Evolutionary conservation across 2,113 vertebrate genomes (phyloP).

Genomic region (Lepus timidus): DNA sequence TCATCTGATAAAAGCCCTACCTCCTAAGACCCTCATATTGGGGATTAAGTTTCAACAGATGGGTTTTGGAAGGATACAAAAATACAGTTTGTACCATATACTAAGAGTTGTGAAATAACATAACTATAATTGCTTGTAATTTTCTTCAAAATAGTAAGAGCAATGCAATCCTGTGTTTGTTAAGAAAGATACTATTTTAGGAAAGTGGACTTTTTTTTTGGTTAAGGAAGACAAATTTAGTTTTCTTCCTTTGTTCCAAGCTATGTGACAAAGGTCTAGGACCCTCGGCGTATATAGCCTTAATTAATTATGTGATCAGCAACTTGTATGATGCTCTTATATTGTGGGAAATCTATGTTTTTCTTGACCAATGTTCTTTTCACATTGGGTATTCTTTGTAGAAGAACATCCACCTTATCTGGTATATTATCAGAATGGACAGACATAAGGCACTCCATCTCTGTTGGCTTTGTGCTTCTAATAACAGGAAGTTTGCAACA

Average conservation of each 20-base stretch:
- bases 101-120: not conserved
- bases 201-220: not conserved
- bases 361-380: not conserved
- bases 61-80: not conserved
- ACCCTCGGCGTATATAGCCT: not conserved
- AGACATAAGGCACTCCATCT: not conserved
- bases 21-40: not conserved
- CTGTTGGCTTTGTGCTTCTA: not conserved
- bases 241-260: not conserved
- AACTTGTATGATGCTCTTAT: not conserved
- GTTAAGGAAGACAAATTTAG: not conserved
- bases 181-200: not conserved
- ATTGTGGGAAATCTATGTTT: not conserved
- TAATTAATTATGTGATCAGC: not conserved
- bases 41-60: not conserved
- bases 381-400: not conserved
- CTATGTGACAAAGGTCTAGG: not conserved
- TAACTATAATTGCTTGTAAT: not conserved
- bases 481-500: not conserved
- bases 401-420: not conserved
- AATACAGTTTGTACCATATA: not conserved
- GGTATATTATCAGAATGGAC: not conserved
- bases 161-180: not conserved
- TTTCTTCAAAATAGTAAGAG: not conserved
- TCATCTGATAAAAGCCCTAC: not conserved